A percentile compares a stretch with the other conserved stretches of the same genome.
phyloP scores from a whole-genome alignment of 1,140 invertebrate species.

The Drosophila arawakana region DNA sequence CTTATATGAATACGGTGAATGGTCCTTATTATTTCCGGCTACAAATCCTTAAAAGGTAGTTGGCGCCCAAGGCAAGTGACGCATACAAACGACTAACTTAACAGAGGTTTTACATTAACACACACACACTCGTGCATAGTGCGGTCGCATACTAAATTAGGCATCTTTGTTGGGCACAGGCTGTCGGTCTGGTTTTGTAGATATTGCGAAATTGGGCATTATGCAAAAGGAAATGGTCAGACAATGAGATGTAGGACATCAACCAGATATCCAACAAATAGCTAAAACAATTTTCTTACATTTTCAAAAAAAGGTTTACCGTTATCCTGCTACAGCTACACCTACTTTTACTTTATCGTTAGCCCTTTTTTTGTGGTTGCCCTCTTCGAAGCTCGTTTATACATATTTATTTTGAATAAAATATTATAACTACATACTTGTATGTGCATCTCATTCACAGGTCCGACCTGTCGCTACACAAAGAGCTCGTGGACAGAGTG shows the following conservation, averaged over 20 bases:
- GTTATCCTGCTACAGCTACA: constrained; percentile 13
- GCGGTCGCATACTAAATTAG: constrained; percentile 37
- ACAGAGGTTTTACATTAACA: constrained; percentile 37
- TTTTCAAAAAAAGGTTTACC: constrained; percentile 28
- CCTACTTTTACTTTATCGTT: constrained; percentile 2
- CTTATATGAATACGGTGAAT: constrained; percentile 26
- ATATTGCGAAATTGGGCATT: constrained; percentile 38
- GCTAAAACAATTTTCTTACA: constrained; percentile 42
- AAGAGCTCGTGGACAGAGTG: constrained; percentile 94
- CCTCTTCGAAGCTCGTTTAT: constrained; percentile 10
- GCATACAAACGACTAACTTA: constrained; percentile 45
- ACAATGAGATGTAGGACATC: constrained; percentile 34
- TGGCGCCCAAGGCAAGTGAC: constrained; percentile 38
- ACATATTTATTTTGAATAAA: constrained; percentile 22
- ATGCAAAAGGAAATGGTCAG: constrained; percentile 32
- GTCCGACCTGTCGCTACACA: constrained; percentile 89
- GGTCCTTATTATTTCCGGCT: constrained; percentile 42
- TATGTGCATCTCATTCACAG: constrained; percentile 35
- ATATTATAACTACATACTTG: constrained; percentile 5
- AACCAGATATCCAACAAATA: constrained; percentile 26
- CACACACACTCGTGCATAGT: constrained; percentile 4
- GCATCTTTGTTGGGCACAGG: constrained; percentile 20
- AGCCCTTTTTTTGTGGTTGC: background rate
- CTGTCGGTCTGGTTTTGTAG: constrained; percentile 9
- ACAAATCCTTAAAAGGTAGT: constrained; percentile 43